phyloP scores from a whole-genome alignment of 2,113 vertebrate species.

The Orientallactaga bullata region DNA sequence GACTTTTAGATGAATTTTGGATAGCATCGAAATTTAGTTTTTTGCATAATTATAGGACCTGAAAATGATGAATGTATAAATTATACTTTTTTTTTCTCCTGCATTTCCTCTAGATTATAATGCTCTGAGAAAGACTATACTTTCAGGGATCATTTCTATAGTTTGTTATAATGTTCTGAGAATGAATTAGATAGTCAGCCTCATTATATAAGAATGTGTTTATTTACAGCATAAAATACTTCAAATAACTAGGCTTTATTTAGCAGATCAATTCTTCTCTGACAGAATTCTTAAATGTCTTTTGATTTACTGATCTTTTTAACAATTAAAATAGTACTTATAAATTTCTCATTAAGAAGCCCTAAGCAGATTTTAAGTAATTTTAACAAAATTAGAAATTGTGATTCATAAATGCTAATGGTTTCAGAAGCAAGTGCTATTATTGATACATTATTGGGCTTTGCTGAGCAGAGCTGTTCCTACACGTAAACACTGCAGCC shows the following conservation, averaged over 20 bases:
- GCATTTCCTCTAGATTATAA: background rate
- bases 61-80: conserved; percentile 42
- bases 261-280: conserved; percentile 52
- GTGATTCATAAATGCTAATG: conserved; percentile 51
- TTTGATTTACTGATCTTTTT: background rate
- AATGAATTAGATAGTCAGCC: background rate
- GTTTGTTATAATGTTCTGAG: background rate
- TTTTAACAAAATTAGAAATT: conserved; percentile 77
- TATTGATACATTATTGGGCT: conserved; percentile 86
- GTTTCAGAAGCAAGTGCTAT: conserved; percentile 80
- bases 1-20: background rate
- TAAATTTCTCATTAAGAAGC: conserved; percentile 27
- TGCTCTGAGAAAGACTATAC: background rate
- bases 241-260: conserved; percentile 17
- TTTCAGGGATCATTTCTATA: no score
- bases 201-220: background rate
- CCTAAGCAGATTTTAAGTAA: background rate
- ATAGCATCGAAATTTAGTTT: background rate
- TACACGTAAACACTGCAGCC: conserved; percentile 85
- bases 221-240: conserved; percentile 18
- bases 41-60: conserved; percentile 13
- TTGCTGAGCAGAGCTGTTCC: conserved; percentile 89
- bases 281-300: conserved; percentile 9
- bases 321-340: background rate
- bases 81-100: background rate